Conservation (phyloP, 2,888 invertebrate genomes). For the Ecliptopera silaceata region DNA sequence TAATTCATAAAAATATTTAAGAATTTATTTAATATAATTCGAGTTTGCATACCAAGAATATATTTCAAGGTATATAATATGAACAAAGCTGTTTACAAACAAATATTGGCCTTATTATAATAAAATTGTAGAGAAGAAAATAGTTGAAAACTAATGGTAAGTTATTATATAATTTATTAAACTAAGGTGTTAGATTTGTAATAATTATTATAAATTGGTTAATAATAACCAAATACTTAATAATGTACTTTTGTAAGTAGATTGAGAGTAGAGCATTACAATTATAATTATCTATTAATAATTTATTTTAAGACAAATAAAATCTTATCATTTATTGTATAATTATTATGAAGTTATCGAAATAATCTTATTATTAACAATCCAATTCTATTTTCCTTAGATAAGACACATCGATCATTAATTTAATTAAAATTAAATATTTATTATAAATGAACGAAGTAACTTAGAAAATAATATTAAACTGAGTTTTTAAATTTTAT, state of each 20-base stretch:
- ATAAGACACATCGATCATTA: slow-evolving; percentile 57
- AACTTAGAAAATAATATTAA: slow-evolving; percentile 4
- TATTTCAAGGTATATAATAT: not conserved
- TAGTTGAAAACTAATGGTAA: not conserved
- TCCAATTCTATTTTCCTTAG: not conserved
- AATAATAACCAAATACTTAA: not conserved
- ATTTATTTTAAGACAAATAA: too few relatives aligned
- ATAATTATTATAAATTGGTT: not conserved
- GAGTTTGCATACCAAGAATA: slow-evolving; percentile 1
- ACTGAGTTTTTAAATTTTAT: not conserved
- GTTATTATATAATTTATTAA: not conserved
- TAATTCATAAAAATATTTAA: not conserved
- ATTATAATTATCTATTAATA: not conserved
- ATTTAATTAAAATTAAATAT: slow-evolving; percentile 73
- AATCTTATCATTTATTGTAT: too few relatives aligned
- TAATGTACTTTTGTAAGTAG: not conserved
- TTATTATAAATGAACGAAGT: slow-evolving; percentile 62
- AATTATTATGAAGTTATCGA: not conserved
- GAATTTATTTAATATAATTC: slow-evolving; percentile 9
- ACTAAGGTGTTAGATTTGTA: slow-evolving; percentile 1
- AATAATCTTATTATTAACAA: not conserved
- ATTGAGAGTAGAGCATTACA: slow-evolving; percentile 12
- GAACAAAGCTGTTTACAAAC: not conserved
- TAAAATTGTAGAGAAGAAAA: slow-evolving; percentile 1
- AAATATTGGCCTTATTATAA: slow-evolving; percentile 13